These are phyloP conservation scores for Drosophila bocqueti DNA, from an alignment of 1,140 invertebrate species.

Conservation along the genomic window DNA sequence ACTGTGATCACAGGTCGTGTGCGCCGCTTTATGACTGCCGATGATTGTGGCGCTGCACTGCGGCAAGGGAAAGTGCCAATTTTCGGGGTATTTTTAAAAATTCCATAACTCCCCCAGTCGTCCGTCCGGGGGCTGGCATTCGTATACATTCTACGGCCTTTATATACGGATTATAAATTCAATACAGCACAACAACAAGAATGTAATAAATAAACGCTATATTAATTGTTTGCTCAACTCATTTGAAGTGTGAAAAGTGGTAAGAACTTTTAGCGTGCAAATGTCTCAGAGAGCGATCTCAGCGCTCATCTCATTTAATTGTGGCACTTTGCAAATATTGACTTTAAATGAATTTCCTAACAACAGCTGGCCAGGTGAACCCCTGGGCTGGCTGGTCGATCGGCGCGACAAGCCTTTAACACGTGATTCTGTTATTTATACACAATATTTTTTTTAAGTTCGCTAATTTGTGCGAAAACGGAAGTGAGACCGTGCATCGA, in stretches of 20 bases:
- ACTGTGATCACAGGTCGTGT: constrained; percentile 37
- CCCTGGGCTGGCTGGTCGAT: constrained; percentile 10
- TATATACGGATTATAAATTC: constrained; percentile 19
- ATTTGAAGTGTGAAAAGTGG: constrained; percentile 70
- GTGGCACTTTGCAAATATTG: constrained; percentile 62
- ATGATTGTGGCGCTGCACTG: constrained; percentile 10
- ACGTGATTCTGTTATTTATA: constrained; percentile 58
- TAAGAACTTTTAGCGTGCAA: constrained; percentile 58
- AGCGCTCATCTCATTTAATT: constrained; percentile 56
- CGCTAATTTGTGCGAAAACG: constrained; percentile 53
- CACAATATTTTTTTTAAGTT: constrained; percentile 19
- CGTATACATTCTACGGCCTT: constrained; percentile 12
- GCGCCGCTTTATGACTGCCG: constrained; percentile 49
- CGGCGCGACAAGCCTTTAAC: constrained; percentile 49
- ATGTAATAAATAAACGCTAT: constrained; percentile 21
- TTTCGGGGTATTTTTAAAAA: constrained; percentile 46
- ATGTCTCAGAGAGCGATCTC: not conserved
- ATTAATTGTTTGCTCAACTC: constrained; percentile 43
- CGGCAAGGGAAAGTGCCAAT: constrained; percentile 45
- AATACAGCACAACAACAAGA: not conserved
- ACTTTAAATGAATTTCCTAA: constrained; percentile 53
- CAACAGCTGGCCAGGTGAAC: constrained; percentile 52
- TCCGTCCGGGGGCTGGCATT: constrained; percentile 13
- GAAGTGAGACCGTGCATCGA: constrained; percentile 35
- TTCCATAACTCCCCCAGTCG: constrained; percentile 25